Base-by-base conservation (phyloP, 2,797 vertebrate species). In the Danionella dracula region DNA sequence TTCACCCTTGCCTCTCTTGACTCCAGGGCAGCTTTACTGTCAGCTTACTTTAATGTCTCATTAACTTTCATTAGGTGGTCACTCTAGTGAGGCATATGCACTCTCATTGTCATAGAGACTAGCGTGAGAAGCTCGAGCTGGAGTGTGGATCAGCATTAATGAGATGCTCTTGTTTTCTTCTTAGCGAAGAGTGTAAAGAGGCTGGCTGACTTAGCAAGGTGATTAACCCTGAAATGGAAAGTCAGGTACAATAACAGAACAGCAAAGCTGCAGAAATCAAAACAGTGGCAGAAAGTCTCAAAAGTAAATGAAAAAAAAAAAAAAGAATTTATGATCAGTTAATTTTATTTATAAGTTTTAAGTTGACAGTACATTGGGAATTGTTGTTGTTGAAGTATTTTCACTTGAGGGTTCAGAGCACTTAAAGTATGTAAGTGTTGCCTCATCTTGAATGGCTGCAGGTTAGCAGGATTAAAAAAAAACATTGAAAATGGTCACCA, bases 11-110 rank as follows among this genome's bases (percentile, higher is more conserved):
- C n/a, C 40, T 63, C 57, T 44, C 61, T 16, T 58, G 61, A 65
- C 56, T 61, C 40, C 51, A 37, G 13, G 49, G 38, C 60, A 65
- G 61, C 53, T 45, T n/a, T 55, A 64, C 58, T 60, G 64, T 23
- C 60, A 70, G 34, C 40, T 49, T 57, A 41, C 70, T 75, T 67
- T 50, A 67, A 69, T 68, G 66, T 73, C 60, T 74, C 71, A 78
- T 73, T 73, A 76, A 51, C 58, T 61, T 71, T 74, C 58, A 76
- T 74, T 73, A 73, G 69, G 32, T 53, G 32, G 46, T 65, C 44
- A 50, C 64, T 67, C 44, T 32, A 60, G 57, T 15, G 34, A 35
- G 56, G 16, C 68, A 53, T 76, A 68, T 45, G 62, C 62, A 48
- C 34, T 70, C 54, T 63, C 38, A 57, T 66, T 15, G 56, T 68